Evolutionary conservation across 2,888 invertebrate genomes (phyloP).

Genomic region (Palloptera scutellata): DNA sequence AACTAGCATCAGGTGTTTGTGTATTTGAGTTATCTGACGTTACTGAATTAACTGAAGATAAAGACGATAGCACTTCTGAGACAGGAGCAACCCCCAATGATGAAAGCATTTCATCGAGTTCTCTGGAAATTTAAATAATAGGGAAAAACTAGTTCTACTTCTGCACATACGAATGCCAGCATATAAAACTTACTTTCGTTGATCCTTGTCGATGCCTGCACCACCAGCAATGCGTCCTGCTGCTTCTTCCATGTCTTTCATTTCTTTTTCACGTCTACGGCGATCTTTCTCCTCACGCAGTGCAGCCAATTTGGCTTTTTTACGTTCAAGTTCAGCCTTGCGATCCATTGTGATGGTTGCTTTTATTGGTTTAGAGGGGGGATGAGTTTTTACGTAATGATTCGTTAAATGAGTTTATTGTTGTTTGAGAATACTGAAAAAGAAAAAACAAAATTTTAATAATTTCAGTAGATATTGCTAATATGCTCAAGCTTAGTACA

Average conservation of each 20-base stretch:
- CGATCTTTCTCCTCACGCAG: constrained; percentile 90
- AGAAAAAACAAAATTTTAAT: not conserved
- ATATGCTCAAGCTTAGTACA: too few species aligned
- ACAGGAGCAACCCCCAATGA: constrained; percentile 88
- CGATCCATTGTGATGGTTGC: constrained; percentile 69
- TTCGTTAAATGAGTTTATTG: too few species aligned
- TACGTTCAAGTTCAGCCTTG: constrained; percentile 91
- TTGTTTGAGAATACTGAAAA: constrained; percentile 11
- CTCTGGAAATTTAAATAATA: constrained; percentile 61
- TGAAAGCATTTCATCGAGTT: constrained; percentile 86
- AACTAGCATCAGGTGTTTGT: constrained; percentile 81
- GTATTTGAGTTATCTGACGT: constrained; percentile 82
- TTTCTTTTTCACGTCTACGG: constrained; percentile 83
- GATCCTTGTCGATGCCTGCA: constrained; percentile 61
- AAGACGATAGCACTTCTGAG: constrained; percentile 83
- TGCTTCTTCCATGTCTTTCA: constrained; percentile 83
- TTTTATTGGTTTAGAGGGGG: constrained; percentile 10
- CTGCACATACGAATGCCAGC: not conserved
- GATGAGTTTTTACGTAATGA: too few species aligned
- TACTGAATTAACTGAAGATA: constrained; percentile 81
- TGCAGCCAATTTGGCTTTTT: constrained; percentile 90
- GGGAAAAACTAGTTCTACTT: not conserved
- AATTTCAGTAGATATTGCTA: not conserved
- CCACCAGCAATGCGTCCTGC: constrained; percentile 64
- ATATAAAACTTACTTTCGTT: constrained; percentile 54